A percentile compares a stretch with the other conserved stretches of the same genome.
These are phyloP conservation scores for Brachynemurus nebulosus DNA, from an alignment of 2,888 invertebrate species.

Conservation along the genomic window DNA sequence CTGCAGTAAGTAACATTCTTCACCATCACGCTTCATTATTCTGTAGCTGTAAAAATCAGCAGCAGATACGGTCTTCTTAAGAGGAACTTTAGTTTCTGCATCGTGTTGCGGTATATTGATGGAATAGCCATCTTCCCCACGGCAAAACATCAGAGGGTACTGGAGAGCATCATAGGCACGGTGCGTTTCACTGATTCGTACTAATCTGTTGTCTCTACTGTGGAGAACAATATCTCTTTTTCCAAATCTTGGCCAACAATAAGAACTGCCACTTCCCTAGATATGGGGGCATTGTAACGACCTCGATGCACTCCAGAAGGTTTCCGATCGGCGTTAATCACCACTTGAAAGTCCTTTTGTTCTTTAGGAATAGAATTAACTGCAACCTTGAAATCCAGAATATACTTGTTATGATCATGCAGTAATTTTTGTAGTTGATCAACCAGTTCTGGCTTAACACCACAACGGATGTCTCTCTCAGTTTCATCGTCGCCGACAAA, in stretches of 20 bases:
- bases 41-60: constrained; percentile 19
- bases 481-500: neutral
- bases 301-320: neutral
- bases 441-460: neutral
- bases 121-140: constrained; percentile 18
- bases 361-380: neutral
- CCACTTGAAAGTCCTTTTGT: neutral
- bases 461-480: constrained; percentile 14
- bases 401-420: constrained; percentile 8
- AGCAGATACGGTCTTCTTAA: constrained; percentile 12
- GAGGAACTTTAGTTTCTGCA: constrained; percentile 9
- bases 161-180: constrained; percentile 21
- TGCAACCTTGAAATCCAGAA: constrained; percentile 9
- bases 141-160: constrained; percentile 23
- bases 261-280: constrained; percentile 1
- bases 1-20: constrained; percentile 15
- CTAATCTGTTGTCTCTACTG: neutral
- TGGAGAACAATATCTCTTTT: constrained; percentile 6
- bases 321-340: constrained; percentile 1
- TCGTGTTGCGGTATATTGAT: constrained; percentile 12
- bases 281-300: neutral
- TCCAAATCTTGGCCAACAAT: neutral
- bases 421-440: constrained; percentile 4
- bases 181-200: constrained; percentile 15
- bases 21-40: constrained; percentile 15